Base-by-base conservation (phyloP, 2,888 invertebrate genomes). In the Phengaris alcon region DNA sequence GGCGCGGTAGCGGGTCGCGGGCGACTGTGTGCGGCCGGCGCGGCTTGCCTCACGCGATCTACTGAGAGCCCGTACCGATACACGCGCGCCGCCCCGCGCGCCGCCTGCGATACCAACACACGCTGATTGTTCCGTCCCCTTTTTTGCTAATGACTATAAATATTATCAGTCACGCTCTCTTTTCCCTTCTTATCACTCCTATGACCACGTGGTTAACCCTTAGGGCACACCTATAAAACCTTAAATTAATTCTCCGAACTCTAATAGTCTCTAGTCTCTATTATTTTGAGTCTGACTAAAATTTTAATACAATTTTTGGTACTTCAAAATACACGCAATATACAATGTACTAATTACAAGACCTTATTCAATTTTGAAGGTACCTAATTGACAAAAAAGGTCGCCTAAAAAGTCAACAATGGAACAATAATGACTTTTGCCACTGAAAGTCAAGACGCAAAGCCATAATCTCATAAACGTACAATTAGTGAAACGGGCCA, bases 1-100 rank as follows among this genome's bases (percentile, higher is more conserved):
- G 83, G 86, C 88, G 87, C 87, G 88, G 85, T 87, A 83, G 90
- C 84, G 84, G 85, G 84, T 88, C 86, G 88, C 87, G 88, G 86
- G 87, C 88, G 87, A 86, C 83, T 85, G 81, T 84, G 83, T 84
- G 86, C 92, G 91, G 90, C 91, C 94, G 93, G 91, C 94, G 94
- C 91, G 90, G 94, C 94, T 94, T 95, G 94, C 94, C 94, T 94
- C 95, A 94, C 94, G 95, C 95, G 94, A 91, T 94, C 94, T 95
- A 94, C 95, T 95, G 94, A 94, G 82, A 91, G 90, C 92, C 90
- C 92, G 90, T 13, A 76, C 55, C 75, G 77, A 72, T 76, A 85
- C 93, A 93, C 94, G 94, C 95, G 94, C 94, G 94, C 94, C 94
- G 94, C 94, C 94, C 93, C 91, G 92, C 94, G 90, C 88, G 89